phyloP scores from a whole-genome alignment of 1,140 invertebrate genomes.

The Drosophila biarmipes region DNA sequence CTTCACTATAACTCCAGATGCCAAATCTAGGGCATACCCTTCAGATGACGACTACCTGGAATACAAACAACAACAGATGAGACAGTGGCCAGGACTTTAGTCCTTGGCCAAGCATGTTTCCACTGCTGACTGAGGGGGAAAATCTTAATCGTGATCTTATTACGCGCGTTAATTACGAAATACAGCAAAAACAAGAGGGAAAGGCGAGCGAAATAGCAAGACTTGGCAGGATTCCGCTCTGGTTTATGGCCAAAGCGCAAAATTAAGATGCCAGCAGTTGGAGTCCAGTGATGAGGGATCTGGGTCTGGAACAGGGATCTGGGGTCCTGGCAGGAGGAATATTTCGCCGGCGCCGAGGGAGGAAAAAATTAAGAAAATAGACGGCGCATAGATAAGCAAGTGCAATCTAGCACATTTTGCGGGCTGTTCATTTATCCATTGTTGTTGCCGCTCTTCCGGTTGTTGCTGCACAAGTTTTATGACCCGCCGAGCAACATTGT shows the following conservation, averaged over 20 bases:
- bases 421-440: constrained; percentile 40
- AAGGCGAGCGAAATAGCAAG: constrained; percentile 12
- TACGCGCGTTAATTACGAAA: constrained; percentile 78
- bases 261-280: constrained; percentile 58
- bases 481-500: constrained; percentile 72
- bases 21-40: neutral
- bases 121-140: constrained; percentile 16
- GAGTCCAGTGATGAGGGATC: constrained; percentile 17
- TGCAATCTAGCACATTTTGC: constrained; percentile 68
- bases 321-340: neutral
- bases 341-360: constrained; percentile 12
- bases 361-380: constrained; percentile 72
- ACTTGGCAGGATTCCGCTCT: constrained; percentile 32
- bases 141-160: constrained; percentile 81
- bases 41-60: neutral
- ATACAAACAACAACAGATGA: constrained; percentile 19
- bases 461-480: constrained; percentile 65
- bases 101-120: constrained; percentile 23
- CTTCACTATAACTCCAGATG: neutral
- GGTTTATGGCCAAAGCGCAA: constrained; percentile 52
- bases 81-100: constrained; percentile 32
- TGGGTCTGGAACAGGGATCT: neutral
- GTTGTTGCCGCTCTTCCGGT: constrained; percentile 42
- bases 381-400: constrained; percentile 74
- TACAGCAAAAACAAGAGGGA: constrained; percentile 32